phyloP scores from a whole-genome alignment of 2,113 vertebrate species.

The Alexandromys fortis region DNA sequence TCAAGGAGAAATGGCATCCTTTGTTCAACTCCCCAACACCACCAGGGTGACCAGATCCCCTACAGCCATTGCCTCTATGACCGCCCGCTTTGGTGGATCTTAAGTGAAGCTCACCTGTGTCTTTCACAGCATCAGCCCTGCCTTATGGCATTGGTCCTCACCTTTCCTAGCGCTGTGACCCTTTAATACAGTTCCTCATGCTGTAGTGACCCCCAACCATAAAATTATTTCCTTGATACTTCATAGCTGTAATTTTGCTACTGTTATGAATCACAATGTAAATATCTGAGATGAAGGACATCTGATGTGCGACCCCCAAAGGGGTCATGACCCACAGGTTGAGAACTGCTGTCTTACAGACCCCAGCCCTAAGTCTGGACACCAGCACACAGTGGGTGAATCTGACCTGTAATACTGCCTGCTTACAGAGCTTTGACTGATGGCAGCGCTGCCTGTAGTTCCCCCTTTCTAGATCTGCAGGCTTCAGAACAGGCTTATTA shows the following conservation, averaged over 20 bases:
- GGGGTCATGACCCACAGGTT: not conserved
- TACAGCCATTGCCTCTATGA: too few relatives aligned
- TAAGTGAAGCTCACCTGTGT: not conserved
- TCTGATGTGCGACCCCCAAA: not conserved
- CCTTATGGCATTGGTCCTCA: not conserved
- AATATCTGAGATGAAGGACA: not conserved
- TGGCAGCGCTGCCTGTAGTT: rapidly evolving
- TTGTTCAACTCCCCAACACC: not conserved
- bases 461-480: not conserved
- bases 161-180: not conserved
- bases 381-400: not conserved
- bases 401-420: too few relatives aligned
- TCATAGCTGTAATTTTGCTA: not conserved
- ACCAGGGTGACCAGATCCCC: too few relatives aligned
- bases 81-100: not conserved
- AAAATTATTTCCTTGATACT: not conserved
- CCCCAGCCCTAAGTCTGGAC: not conserved
- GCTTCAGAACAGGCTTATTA: not conserved
- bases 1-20: too few relatives aligned
- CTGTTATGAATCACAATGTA: not conserved
- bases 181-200: not conserved
- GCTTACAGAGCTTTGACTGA: not conserved
- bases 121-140: not conserved
- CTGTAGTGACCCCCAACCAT: not conserved
- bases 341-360: not conserved